phyloP scores from a whole-genome alignment of 2,888 invertebrate genomes.

The Brenthis ino region DNA sequence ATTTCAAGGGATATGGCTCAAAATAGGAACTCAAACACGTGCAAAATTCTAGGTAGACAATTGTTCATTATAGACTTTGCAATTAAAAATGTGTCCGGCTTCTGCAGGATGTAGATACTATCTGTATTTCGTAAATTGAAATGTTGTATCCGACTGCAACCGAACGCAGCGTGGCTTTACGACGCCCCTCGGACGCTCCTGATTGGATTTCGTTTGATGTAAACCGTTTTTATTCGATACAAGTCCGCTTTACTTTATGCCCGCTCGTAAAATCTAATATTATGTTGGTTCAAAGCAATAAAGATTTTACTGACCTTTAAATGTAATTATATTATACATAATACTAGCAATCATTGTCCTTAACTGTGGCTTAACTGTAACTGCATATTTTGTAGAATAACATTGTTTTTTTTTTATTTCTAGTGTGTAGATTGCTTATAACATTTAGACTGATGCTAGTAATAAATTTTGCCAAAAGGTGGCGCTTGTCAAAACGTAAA shows the following conservation, averaged over 20 bases:
- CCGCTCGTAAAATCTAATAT: constrained; percentile 9
- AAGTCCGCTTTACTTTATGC: constrained; percentile 12
- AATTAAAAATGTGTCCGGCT: background rate
- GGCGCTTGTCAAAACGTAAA: no score
- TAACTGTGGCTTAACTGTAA: no score
- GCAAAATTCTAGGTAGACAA: background rate
- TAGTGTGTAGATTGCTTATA: no score
- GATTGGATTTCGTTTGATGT: constrained; percentile 5
- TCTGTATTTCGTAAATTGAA: constrained; percentile 5
- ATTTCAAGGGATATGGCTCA: no score
- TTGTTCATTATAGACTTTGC: background rate
- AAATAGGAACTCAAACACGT: no score
- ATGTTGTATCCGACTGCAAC: background rate
- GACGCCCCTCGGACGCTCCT: background rate
- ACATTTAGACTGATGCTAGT: no score
- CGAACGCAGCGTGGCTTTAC: background rate
- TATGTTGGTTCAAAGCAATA: constrained; percentile 1
- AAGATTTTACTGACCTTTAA: constrained; percentile 15
- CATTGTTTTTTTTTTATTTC: no score
- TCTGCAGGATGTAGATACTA: background rate
- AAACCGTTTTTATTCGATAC: constrained; percentile 11
- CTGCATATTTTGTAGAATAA: no score
- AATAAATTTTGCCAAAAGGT: no score
- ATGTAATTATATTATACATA: constrained; percentile 9
- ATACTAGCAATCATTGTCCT: background rate